Base-by-base conservation (phyloP, 2,797 vertebrate species). In the Thunnus albacares region DNA sequence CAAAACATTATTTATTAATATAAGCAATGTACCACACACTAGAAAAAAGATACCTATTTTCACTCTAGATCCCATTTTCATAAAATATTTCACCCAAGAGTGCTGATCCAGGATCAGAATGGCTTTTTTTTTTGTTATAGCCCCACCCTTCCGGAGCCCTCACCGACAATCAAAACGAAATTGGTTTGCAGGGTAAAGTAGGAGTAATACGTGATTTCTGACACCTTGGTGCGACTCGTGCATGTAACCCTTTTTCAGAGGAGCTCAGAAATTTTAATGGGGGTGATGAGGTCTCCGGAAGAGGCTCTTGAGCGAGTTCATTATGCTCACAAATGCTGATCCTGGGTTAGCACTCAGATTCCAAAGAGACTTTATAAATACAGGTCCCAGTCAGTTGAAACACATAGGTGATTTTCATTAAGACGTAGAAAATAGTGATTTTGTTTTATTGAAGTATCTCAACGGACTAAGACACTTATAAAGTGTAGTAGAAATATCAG, bases 381-480 rank as follows among this genome's bases (percentile, higher is more conserved):
- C 92, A 87, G 85, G 80, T 84, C 72, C 78, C 81, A 79, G 79
- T 89, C 83, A 68, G 82, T 73, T 88, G 80, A 87, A 86, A 93
- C 90, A 90, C 84, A 90, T 75, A 71, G 76, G 82, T 89, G 85
- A 80, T 61, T 87, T 92, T 81, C 64, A 87, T 81, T 47, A 79
- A 88, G 75, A 89, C 80, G 86, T 91, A 94, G 87, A 96, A 96
- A 96, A 95, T 89, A 88, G 87, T 92, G 87, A 87, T 83, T 89
- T 87, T 77, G 3, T 92, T 95, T 94, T 81, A 93, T 91, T 94
- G 90, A 94, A 93, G 90, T 92, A 89, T 91, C 89, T 94, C 94
- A 92, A 92, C 80, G 47, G 82, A 93, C 75, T 83, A 93, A 87
- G 79, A 92, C 90, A 88, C 90, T 92, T 95, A 94, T 93, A 93